Evolutionary conservation across 2,113 vertebrate species (phyloP).

Genomic region (Macrotus californicus): DNA sequence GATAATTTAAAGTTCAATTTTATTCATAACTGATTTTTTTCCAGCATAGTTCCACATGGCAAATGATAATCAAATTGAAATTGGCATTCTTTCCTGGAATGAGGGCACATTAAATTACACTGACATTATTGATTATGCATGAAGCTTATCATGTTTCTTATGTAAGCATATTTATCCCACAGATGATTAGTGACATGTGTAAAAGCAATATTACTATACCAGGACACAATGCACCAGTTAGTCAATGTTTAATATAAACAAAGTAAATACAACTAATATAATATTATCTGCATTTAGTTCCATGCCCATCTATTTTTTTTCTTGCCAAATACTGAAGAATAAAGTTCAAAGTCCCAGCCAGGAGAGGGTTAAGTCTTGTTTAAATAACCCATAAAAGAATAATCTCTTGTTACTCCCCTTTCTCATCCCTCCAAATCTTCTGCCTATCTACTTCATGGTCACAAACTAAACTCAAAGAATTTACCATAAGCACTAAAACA

Average conservation of each 20-base stretch:
- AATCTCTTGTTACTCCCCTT: constrained; percentile 27
- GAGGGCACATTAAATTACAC: constrained; percentile 56
- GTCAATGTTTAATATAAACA: neutral
- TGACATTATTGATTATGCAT: constrained; percentile 65
- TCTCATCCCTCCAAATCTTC: neutral
- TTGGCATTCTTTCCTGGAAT: constrained; percentile 48
- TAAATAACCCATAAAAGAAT: constrained; percentile 36
- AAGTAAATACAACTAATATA: neutral
- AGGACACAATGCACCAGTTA: neutral
- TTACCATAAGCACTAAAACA: neutral
- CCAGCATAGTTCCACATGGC: constrained; percentile 58
- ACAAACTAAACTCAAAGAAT: constrained; percentile 5
- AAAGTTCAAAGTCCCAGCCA: constrained; percentile 50
- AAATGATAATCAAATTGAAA: constrained; percentile 56
- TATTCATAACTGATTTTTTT: constrained; percentile 67
- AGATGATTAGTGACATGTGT: constrained; percentile 19
- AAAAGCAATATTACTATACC: neutral
- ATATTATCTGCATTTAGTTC: neutral
- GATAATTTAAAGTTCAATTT: constrained; percentile 73
- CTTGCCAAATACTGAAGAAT: constrained; percentile 21
- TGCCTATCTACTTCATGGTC: neutral
- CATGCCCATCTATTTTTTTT: neutral
- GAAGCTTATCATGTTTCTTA: constrained; percentile 49
- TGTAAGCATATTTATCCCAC: constrained; percentile 54
- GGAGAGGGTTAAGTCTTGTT: constrained; percentile 35